phyloP scores from a whole-genome alignment of 2,888 invertebrate genomes.

The Hybos culiciformis region DNA sequence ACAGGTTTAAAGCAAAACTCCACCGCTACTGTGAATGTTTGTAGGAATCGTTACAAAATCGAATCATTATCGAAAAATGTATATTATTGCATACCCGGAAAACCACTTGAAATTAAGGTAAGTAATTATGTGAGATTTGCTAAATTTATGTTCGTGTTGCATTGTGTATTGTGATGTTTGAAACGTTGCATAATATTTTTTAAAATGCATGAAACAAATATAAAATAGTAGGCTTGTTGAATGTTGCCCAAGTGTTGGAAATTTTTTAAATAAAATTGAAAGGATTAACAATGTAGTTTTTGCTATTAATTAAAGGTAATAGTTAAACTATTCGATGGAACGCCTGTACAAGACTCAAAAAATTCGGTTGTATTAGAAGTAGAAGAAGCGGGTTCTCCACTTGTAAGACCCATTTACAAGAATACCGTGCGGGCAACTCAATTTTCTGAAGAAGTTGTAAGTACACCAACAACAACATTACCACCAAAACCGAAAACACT shows the following conservation, averaged over 20 bases:
- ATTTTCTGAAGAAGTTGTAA: not conserved
- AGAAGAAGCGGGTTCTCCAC: too few relatives aligned
- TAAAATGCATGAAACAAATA: too few relatives aligned
- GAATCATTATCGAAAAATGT: conserved; percentile 44
- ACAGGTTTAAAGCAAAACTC: conserved; percentile 71
- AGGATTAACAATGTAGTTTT: too few relatives aligned
- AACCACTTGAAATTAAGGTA: conserved; percentile 72
- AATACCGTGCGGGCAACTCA: not conserved
- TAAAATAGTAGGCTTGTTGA: too few relatives aligned
- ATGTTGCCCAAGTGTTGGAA: conserved; percentile 67
- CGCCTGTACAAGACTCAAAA: conserved; percentile 44
- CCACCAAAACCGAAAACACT: conserved; percentile 36
- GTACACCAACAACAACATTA: too few relatives aligned
- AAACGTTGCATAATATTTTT: too few relatives aligned
- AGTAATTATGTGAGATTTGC: too few relatives aligned
- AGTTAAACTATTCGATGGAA: conserved; percentile 54
- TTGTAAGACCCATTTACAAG: conserved; percentile 13
- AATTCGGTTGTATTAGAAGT: conserved; percentile 39
- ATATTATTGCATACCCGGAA: conserved; percentile 76
- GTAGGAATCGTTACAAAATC: conserved; percentile 62
- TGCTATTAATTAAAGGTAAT: too few relatives aligned
- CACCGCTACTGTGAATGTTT: conserved; percentile 56
- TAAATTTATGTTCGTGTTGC: too few relatives aligned
- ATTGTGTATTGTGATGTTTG: too few relatives aligned
- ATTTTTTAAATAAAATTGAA: too few relatives aligned